phyloP scores from a whole-genome alignment of 2,113 vertebrate genomes.

The Mesoclemmys tuberculata region DNA sequence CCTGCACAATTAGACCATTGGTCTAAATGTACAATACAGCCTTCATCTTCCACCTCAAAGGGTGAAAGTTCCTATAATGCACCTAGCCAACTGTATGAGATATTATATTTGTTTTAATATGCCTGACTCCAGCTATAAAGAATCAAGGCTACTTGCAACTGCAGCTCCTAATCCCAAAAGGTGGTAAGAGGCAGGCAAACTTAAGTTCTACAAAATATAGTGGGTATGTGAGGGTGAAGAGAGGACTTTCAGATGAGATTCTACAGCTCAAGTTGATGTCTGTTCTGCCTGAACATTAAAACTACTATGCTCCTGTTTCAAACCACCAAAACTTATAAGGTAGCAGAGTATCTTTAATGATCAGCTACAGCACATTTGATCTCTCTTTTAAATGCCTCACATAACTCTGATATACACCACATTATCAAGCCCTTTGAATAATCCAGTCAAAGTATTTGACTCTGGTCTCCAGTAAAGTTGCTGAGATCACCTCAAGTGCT shows the following conservation, averaged over 20 bases:
- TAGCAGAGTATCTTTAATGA: background rate
- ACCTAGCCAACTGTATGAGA: background rate
- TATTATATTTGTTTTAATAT: background rate
- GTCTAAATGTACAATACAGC: slow-evolving; percentile 29
- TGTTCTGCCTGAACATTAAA: background rate
- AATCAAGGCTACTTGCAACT: background rate
- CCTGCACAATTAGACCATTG: slow-evolving; percentile 11
- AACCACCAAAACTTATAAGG: background rate
- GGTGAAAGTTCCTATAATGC: background rate
- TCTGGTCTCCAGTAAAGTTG: background rate
- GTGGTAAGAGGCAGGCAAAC: background rate
- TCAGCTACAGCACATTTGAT: background rate
- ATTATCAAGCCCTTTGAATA: background rate
- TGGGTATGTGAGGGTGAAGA: background rate
- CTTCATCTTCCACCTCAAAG: background rate
- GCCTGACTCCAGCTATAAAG: background rate
- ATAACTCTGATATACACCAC: no score
- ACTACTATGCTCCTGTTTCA: background rate
- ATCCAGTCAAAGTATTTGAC: background rate
- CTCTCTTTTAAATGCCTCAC: background rate
- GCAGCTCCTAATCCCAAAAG: background rate
- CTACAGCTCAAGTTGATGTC: background rate
- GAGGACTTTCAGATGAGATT: background rate
- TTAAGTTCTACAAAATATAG: background rate
- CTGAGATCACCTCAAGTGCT: background rate